Percentiles rank a stretch among this genome's conserved stretches.
Conservation (phyloP, 2,888 invertebrate species). For the Drosophila nr. fundita region DNA sequence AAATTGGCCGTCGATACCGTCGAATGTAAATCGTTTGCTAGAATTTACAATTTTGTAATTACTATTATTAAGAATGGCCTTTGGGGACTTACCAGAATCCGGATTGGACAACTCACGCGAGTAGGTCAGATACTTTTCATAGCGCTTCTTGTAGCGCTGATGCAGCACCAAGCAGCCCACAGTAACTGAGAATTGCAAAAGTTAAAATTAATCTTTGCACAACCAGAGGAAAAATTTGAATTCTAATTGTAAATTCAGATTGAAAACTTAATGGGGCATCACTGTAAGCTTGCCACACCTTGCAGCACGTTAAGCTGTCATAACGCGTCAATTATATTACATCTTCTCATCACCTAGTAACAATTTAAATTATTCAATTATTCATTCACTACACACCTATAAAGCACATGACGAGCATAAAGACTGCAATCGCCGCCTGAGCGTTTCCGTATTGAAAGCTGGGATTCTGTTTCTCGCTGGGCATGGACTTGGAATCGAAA, state of each 20-base stretch:
- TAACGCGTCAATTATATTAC: conserved; percentile 62
- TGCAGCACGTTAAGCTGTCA: conserved; percentile 19
- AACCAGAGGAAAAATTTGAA: not conserved
- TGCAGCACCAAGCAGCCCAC: conserved; percentile 93
- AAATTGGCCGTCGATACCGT: conserved; percentile 84
- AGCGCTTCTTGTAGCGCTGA: conserved; percentile 91
- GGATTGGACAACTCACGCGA: conserved; percentile 87
- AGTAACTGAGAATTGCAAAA: conserved; percentile 87
- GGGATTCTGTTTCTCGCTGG: conserved; percentile 88
- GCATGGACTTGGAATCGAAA: conserved; percentile 85
- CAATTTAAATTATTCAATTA: not conserved
- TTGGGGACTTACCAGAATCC: conserved; percentile 79
- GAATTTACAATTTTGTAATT: not conserved
- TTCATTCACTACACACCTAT: conserved; percentile 86
- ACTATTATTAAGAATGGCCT: not conserved
- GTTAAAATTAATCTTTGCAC: not conserved
- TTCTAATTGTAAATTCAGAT: conserved; percentile 68
- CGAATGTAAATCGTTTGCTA: conserved; percentile 76
- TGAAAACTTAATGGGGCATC: conserved; percentile 84
- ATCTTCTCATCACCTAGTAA: conserved; percentile 49
- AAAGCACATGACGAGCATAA: conserved; percentile 91
- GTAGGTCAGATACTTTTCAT: conserved; percentile 88
- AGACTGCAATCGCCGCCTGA: conserved; percentile 91
- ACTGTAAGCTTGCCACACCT: conserved; percentile 59
- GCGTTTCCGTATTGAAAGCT: conserved; percentile 92